Evolutionary conservation across 2,888 invertebrate genomes (phyloP), one percentile per base, ranked within the genome.

Genomic region (Baccha elongata): DNA sequence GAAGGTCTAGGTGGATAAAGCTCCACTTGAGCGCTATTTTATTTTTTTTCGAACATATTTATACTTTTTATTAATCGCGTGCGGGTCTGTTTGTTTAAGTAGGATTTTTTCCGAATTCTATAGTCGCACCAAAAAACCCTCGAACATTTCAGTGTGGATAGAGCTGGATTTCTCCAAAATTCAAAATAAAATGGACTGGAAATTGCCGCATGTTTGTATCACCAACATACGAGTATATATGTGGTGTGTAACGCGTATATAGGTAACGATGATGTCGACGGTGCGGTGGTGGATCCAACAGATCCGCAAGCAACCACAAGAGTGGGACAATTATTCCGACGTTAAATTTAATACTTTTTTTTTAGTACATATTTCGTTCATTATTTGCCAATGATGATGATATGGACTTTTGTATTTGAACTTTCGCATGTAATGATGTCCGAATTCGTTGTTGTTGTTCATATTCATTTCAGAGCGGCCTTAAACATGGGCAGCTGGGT

Each of bases 51-150:
- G n/a, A n/a, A n/a, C n/a, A 15, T 48, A 60, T 60, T 40, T 46
- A 42, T 53, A 58, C 50, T 60, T 67, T 73, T 72, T 62, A 65
- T 83, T 83, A 83, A 78, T 83, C 76, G 71, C 48, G 53, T 78
- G 76, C 60, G 83, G 72, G 76, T 65, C 50, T 72, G 76, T 83
- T 83, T 76, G 64, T 81, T 75, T 75, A 81, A 81, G 71, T 75
- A 75, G 65, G 69, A 65, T 17, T 65, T 73, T 74, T 74, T 73
- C 62, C n/a, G n/a, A 58, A 17, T 23, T 21, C 23, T 58, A 64
- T 42, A 55, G n/a, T n/a, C n/a, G n/a, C n/a, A n/a, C 35, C 52
- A 13, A 72, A 76, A 78, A 37, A 55, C 72, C 67, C 76, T 83
- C 62, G 67, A 83, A n/a, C n/a, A n/a, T n/a, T n/a, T n/a, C n/a